These are phyloP conservation scores for Micrasema minimum DNA, from an alignment of 1,140 invertebrate genomes.

Conservation along the genomic window DNA sequence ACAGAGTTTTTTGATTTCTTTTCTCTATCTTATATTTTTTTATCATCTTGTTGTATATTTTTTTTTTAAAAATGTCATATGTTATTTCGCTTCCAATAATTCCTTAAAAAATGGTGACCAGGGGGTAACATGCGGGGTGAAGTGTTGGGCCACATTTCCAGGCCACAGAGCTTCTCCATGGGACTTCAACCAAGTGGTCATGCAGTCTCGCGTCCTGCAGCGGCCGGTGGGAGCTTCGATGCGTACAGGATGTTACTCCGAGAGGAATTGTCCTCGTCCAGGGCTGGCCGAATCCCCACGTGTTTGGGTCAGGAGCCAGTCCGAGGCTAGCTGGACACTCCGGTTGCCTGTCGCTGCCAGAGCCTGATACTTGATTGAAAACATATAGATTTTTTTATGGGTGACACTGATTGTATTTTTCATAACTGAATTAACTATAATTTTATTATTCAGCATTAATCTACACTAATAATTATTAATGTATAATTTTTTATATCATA, in stretches of 20 bases:
- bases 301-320: conserved; percentile 92
- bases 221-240: conserved; percentile 82
- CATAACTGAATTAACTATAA: too few species aligned
- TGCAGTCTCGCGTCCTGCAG: conserved; percentile 74
- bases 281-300: conserved; percentile 81
- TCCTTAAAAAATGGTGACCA: conserved; percentile 92
- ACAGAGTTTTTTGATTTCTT: too few species aligned
- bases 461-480: too few species aligned
- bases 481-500: too few species aligned
- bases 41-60: too few species aligned
- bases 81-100: too few species aligned
- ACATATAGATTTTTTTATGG: too few species aligned
- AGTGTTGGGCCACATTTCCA: conserved; percentile 92
- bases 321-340: conserved; percentile 86
- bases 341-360: conserved; percentile 88
- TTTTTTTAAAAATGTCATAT: too few species aligned
- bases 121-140: conserved; percentile 88
- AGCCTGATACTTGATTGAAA: too few species aligned
- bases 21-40: too few species aligned
- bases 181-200: conserved; percentile 84
- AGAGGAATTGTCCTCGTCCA: conserved; percentile 80
- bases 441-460: too few species aligned
- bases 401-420: too few species aligned
- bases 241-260: conserved; percentile 88
- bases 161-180: conserved; percentile 76